These are phyloP conservation scores for Telenomus remus DNA, from an alignment of 1,140 invertebrate species.

Conservation along the genomic window DNA sequence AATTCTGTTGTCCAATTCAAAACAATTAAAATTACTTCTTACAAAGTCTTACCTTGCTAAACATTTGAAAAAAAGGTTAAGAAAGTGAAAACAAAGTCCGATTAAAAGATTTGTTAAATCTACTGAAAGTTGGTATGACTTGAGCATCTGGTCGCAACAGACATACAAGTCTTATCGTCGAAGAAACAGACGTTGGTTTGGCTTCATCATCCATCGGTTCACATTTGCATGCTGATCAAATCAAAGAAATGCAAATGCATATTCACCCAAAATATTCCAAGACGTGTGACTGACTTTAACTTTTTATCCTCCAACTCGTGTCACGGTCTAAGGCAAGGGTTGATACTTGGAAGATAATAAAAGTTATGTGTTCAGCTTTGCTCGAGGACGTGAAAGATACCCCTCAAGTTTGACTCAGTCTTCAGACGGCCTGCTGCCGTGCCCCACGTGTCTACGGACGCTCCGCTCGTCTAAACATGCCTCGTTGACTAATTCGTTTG, in stretches of 20 bases:
- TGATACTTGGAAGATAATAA: slow-evolving; percentile 69
- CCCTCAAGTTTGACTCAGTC: slow-evolving; percentile 73
- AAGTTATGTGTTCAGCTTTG: slow-evolving; percentile 69
- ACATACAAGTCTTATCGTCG: slow-evolving; percentile 23
- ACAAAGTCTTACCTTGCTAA: too few species aligned
- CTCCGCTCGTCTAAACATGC: slow-evolving; percentile 14
- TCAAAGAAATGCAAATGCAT: slow-evolving; percentile 27
- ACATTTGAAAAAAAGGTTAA: too few species aligned
- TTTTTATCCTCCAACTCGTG: slow-evolving; percentile 33
- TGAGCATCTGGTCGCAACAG: neutral
- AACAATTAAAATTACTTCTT: too few species aligned
- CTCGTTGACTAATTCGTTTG: neutral
- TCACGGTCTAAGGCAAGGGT: slow-evolving; percentile 60
- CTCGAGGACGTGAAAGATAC: slow-evolving; percentile 73
- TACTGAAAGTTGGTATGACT: too few species aligned
- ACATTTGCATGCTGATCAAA: neutral
- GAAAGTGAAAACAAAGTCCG: too few species aligned
- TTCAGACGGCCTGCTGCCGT: slow-evolving; percentile 64
- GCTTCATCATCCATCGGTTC: slow-evolving; percentile 11
- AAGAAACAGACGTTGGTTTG: slow-evolving; percentile 21
- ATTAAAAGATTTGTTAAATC: too few species aligned
- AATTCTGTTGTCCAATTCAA: too few species aligned
- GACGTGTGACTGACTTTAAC: neutral
- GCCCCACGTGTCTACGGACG: slow-evolving; percentile 62
- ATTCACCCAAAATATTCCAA: slow-evolving; percentile 3